phyloP scores from a whole-genome alignment of 1,140 invertebrate genomes.

The Aphelenchoides besseyi region DNA sequence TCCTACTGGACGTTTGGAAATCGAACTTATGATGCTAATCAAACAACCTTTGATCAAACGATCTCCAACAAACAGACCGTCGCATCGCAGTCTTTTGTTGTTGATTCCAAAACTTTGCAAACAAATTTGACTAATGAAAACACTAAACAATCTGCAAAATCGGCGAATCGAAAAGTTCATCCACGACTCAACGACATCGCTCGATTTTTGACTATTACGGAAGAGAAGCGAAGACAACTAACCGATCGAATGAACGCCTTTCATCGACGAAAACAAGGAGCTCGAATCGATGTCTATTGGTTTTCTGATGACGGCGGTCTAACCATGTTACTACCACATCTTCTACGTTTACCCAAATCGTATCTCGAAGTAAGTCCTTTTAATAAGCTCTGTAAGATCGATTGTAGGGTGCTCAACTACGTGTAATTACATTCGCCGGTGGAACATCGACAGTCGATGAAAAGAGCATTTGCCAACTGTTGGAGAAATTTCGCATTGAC shows the following conservation, averaged over 20 bases:
- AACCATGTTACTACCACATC: conserved; percentile 35
- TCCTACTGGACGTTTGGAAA: background rate
- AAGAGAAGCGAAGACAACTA: conserved; percentile 2
- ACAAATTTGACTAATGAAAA: too few relatives aligned
- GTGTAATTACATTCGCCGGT: conserved; percentile 23
- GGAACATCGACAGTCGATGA: conserved; percentile 25
- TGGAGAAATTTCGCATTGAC: conserved; percentile 33
- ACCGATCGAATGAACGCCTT: conserved; percentile 29
- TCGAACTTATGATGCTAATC: background rate
- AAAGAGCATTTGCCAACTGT: conserved; percentile 24
- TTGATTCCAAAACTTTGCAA: background rate
- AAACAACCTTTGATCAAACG: background rate
- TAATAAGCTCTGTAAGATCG: conserved; percentile 23
- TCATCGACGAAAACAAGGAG: conserved; percentile 61
- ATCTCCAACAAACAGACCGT: background rate
- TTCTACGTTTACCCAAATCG: conserved; percentile 32
- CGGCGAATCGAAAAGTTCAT: background rate
- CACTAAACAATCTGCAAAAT: too few relatives aligned
- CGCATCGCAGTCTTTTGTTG: background rate
- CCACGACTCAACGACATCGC: background rate
- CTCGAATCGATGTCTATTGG: conserved; percentile 91
- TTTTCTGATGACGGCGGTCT: conserved; percentile 86
- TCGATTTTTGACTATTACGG: background rate
- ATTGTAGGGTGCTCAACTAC: conserved; percentile 26
- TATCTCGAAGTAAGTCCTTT: too few relatives aligned